Evolutionary conservation across 2,888 invertebrate species (phyloP).

Genomic region (Hypselothyrea guttata): DNA sequence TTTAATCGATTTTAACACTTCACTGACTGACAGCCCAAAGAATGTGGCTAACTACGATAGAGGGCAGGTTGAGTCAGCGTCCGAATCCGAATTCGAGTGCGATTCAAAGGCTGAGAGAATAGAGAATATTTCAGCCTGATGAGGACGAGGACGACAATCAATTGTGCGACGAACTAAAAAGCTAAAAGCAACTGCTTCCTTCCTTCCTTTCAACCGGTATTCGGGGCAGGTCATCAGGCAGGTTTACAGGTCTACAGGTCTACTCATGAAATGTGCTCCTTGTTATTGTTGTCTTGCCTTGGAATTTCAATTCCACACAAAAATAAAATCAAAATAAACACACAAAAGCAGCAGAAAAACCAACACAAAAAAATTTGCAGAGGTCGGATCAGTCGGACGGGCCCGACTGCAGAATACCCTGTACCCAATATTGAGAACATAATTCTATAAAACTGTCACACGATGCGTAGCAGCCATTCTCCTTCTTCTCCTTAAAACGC

Average conservation of each 20-base stretch:
- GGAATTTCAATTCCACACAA: conserved; percentile 62
- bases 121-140: conserved; percentile 1
- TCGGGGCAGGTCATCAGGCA: conserved; percentile 21
- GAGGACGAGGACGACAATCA: conserved; percentile 45
- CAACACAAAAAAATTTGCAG: no score
- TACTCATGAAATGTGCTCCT: conserved; percentile 24
- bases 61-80: background rate
- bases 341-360: no score
- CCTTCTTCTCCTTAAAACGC: no score
- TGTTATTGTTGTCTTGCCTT: conserved; percentile 15
- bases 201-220: conserved; percentile 8
- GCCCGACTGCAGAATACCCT: no score
- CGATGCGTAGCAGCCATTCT: no score
- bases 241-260: conserved; percentile 9
- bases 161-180: conserved; percentile 65
- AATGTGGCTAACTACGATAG: background rate
- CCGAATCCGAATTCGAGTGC: background rate
- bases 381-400: no score
- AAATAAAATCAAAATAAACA: no score
- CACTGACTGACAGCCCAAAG: conserved; percentile 39
- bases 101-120: background rate
- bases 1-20: conserved; percentile 77
- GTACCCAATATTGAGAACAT: no score
- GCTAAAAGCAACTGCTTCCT: conserved; percentile 44
- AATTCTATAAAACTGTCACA: no score